Base-by-base conservation (phyloP, 1,140 invertebrate species). In the Agrypnia vestita region DNA sequence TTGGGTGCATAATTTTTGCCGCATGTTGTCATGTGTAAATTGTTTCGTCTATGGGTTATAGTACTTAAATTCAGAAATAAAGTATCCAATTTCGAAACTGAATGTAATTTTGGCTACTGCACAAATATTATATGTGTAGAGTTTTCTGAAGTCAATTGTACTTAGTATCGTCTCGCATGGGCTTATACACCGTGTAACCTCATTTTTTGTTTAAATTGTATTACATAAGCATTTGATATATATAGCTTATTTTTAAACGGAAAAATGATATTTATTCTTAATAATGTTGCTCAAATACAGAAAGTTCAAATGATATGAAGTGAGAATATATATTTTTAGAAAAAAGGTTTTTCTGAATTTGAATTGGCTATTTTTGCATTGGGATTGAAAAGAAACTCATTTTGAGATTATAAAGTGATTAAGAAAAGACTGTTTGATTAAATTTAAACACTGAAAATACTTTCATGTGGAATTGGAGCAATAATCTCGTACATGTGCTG, bases 401-500 rank as follows among this genome's bases (percentile, higher is more conserved):
- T 59, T 59, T 59, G 21, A 59, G 21, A 59, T 59, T 21, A 59
- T 15, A 15, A 17, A 7, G 21, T 15, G 21, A 59, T 59, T 21
- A 59, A 59, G 19, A 17, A 7, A 15, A 21, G 21, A 19, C 15
- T 59, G 21, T 59, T 59, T 59, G 55, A 59, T 59, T 19, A 59
- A 59, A 59, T 59, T 19, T 21, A 10, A 59, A 10, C 21, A n/a
- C 44, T 67, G 25, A 46, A 51, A 71, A 71, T 71, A 25, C 49
- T 21, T 71, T 49, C 7, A 49, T 51, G 19, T 49, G 21, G 21
- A 15, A 49, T 71, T 13, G n/a, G 25, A 51, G 67, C 67, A 71
- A 71, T 71, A 71, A 71, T 71, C 67, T 71, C 49, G 10, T 49
- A 71, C 7, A 25, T 71, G 47, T 71, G 21, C 15, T 71, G 67